Percentiles rank a stretch among this genome's conserved stretches.
Evolutionary conservation across 2,797 vertebrate genomes (phyloP).

Genomic region (Pitangus sulphuratus): DNA sequence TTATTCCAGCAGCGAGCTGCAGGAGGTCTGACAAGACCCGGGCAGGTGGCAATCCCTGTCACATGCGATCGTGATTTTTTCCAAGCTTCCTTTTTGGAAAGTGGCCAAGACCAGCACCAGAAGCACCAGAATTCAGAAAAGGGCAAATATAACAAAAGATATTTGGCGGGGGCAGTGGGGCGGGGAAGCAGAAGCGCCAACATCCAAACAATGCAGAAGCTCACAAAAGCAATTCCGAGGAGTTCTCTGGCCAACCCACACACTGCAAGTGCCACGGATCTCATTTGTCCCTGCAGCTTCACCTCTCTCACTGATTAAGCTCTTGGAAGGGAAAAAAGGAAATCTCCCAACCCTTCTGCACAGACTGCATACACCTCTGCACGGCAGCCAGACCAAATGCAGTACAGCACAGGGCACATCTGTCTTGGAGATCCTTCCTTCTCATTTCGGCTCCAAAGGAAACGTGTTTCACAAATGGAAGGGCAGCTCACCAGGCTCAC

Average conservation of each 20-base stretch:
- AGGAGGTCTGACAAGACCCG: neutral
- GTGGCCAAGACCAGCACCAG: neutral
- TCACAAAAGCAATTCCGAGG: neutral
- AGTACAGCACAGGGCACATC: fast-evolving
- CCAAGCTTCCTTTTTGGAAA: neutral
- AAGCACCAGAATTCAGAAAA: neutral
- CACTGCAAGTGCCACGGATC: neutral
- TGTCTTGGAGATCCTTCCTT: neutral
- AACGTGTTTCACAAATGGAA: neutral
- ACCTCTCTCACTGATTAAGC: neutral
- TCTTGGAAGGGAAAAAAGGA: neutral
- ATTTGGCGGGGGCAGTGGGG: fast-evolving
- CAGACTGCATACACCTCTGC: neutral
- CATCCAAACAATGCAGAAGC: neutral
- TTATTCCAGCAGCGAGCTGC: neutral
- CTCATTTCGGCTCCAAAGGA: neutral
- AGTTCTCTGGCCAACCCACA: neutral
- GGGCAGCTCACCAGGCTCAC: neutral
- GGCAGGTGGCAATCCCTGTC: neutral
- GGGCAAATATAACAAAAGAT: neutral
- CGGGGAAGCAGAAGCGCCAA: neutral
- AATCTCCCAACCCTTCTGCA: neutral
- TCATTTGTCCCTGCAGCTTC: neutral
- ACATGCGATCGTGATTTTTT: neutral
- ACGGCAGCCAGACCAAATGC: neutral